Base-by-base conservation (phyloP, 2,888 invertebrate genomes). In the Limnephilus auricula region DNA sequence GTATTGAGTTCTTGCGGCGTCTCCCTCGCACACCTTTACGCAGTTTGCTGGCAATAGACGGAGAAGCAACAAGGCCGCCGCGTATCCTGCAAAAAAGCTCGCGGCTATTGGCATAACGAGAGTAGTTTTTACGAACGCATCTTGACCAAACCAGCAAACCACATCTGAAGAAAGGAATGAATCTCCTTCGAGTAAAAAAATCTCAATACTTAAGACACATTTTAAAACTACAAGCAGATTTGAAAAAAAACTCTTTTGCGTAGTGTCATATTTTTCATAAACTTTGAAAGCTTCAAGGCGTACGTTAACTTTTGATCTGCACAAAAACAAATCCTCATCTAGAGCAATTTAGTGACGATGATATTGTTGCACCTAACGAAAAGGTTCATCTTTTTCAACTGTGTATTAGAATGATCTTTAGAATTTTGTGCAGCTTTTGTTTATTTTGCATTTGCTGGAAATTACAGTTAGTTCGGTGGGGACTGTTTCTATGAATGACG, bases 61-160 rank as follows among this genome's bases (percentile, higher is more conserved):
- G 83, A 50, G 82, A 89, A 31, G 82, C n/a, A 78, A 88, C 90
- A 90, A 90, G 90, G 90, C 90, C 90, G 90, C 85, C 88, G 88
- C 88, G 90, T 90, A 88, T 90, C 90, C 90, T 90, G 88, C 80
- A 80, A 82, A 79, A n/a, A 34, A 79, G 90, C 87, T 87, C 50
- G 78, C 40, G 87, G 90, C 90, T 40, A 37, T 37, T 79, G 32
- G 65, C 87, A 34, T 87, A 87, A 87, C 87, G 34, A 87, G 87
- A 86, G 31, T 31, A 50, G n/a, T 86, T 50, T 86, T 86, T 86
- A 30, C 25, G 32, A 65, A 30, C 86, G 86, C 37, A 32, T 34
- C 37, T 83, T 30, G 80, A 80, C 25, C 34, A 82, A 82, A 82
- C 15, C 31, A 82, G 13, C 50, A 25, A 65, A 25, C 6, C 50